Percentiles rank a stretch among this genome's conserved stretches.
phyloP scores from a whole-genome alignment of 2,888 invertebrate genomes.

The Osmoderma eremita region DNA sequence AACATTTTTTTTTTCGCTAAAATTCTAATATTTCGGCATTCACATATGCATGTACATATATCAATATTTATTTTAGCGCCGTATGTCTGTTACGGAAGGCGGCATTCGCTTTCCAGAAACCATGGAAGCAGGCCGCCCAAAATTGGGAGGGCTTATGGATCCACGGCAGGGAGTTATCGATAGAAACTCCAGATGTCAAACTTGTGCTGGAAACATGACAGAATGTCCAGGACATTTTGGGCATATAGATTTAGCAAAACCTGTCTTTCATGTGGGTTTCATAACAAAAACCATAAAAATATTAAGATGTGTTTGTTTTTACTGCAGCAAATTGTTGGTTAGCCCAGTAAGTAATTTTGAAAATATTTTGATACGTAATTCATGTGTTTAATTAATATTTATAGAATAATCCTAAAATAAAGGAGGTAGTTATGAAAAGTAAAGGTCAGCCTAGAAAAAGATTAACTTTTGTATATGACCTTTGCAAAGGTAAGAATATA shows the following conservation, averaged over 20 bases:
- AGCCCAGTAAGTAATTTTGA: conserved; percentile 81
- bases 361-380: background rate
- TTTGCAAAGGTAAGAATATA: conserved; percentile 97
- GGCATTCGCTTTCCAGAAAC: conserved; percentile 97
- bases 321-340: conserved; percentile 96
- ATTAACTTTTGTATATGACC: conserved; percentile 93
- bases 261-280: conserved; percentile 98
- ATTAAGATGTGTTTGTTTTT: conserved; percentile 98
- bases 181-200: conserved; percentile 90
- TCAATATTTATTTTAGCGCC: conserved; percentile 73
- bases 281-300: conserved; percentile 97
- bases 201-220: conserved; percentile 97
- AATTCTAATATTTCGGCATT: background rate
- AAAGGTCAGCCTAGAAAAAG: conserved; percentile 96
- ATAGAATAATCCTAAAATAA: conserved; percentile 89
- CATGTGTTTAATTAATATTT: conserved; percentile 53
- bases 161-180: conserved; percentile 98
- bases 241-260: conserved; percentile 97
- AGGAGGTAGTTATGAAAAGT: conserved; percentile 94
- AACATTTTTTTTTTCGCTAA: no score
- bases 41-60: background rate
- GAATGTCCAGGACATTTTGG: conserved; percentile 99
- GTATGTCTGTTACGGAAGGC: conserved; percentile 98
- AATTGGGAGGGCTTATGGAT: conserved; percentile 98
- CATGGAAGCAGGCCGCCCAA: conserved; percentile 98